Base-by-base conservation (phyloP, 2,113 vertebrate genomes). In the Psittacara wagleri region DNA sequence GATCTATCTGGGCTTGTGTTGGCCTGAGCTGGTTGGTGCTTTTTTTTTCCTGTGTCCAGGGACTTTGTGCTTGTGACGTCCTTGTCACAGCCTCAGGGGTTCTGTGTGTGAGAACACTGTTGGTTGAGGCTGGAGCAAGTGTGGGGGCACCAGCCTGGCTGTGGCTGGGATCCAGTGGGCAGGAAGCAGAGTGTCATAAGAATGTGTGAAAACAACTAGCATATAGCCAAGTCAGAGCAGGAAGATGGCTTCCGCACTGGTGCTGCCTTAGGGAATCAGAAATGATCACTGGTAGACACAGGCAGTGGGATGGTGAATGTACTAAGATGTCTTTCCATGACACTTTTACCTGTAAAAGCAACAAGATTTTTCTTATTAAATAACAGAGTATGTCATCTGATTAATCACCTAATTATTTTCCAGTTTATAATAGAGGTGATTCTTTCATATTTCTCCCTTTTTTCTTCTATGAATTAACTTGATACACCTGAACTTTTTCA, bases 181-280 rank as follows among this genome's bases (percentile, higher is more conserved):
- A 18, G 55, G 24, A 39, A 57, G n/a, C 2, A 52, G 33, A 18
- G 8, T 17, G 2, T 17, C n/a, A 3, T n/a, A 4, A 31, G 31
- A 35, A 64, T 13, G 2, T 6, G 8, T n/a, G 43, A 9, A 19
- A 72, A 28, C 1, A 49, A 9, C 2, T 5, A 6, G 11, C 0
- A 0, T 2, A 14, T 19, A 29, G 11, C 10, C 6, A 15, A 31
- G 25, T 13, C 3, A 7, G 59, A 83, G 52, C 11, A 73, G 39
- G 13, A 41, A 17, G n/a, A 35, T 12, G 1, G 44, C 18, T 16
- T 68, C 27, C 20, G 9, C 25, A 11, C 25, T 0, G 3, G 31
- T 7, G 59, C 19, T 31, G 46, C 17, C 61, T 44, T 6, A 10
- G 19, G 28, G 15, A 23, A 3, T 14, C 1, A 2, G 49, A 12